Percentiles rank a stretch among this genome's conserved stretches.
phyloP scores from a whole-genome alignment of 2,888 invertebrate genomes.

The Drosophila merina region DNA sequence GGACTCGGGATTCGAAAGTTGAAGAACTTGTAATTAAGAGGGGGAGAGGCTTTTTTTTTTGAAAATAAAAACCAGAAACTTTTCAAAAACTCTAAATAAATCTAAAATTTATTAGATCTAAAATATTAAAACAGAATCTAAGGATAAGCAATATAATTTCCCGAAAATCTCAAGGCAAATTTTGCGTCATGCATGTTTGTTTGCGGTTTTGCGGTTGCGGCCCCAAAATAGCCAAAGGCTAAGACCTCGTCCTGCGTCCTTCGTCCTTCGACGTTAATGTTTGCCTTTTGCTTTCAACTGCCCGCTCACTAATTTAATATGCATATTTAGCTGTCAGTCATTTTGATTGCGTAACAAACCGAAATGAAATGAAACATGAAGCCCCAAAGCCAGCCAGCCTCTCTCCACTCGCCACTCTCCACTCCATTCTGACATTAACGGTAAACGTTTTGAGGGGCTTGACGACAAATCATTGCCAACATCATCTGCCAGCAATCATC shows the following conservation, averaged over 20 bases:
- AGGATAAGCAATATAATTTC: background rate
- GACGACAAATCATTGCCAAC: slow-evolving; percentile 34
- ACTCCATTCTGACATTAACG: background rate
- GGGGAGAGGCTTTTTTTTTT: background rate
- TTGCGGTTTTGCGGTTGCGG: slow-evolving; percentile 3
- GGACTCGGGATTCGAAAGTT: background rate
- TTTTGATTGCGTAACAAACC: slow-evolving; percentile 41
- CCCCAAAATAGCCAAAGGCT: background rate
- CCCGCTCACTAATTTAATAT: slow-evolving; percentile 47
- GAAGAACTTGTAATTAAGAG: slow-evolving; percentile 1
- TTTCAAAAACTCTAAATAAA: too few species aligned
- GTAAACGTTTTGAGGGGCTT: slow-evolving; percentile 13
- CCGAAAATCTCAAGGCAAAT: background rate
- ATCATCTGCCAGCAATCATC: background rate
- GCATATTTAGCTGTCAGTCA: slow-evolving; percentile 51
- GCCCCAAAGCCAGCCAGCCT: slow-evolving; percentile 23
- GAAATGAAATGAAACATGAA: slow-evolving; percentile 39
- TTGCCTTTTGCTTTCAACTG: slow-evolving; percentile 37
- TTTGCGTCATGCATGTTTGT: background rate
- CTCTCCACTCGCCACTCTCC: background rate
- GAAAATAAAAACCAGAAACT: background rate
- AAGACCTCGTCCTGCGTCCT: background rate
- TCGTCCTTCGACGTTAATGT: slow-evolving; percentile 1
- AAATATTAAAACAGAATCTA: background rate
- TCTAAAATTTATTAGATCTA: too few species aligned